phyloP scores from a whole-genome alignment of 2,113 vertebrate genomes.

The Agapornis roseicollis region DNA sequence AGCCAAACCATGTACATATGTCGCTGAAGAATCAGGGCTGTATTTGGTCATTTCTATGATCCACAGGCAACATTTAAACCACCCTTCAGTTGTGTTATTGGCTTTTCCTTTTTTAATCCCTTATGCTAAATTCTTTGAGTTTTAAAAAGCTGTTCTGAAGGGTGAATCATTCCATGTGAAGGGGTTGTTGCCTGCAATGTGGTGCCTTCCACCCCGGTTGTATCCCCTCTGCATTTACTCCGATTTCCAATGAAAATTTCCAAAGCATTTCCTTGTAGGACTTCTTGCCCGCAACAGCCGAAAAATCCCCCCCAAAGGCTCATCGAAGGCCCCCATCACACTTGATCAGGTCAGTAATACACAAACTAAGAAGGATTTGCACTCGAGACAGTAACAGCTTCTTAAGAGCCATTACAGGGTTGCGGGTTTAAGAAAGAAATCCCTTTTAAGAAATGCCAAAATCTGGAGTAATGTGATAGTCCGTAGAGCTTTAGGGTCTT shows the following conservation, averaged over 20 bases:
- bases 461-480: conserved; percentile 39
- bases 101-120: not conserved
- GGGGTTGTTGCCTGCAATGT: not conserved
- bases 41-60: rapidly evolving
- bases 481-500: not conserved
- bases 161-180: not conserved
- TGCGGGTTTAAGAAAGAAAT: conserved; percentile 60
- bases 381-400: conserved; percentile 65
- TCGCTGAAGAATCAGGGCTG: not conserved
- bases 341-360: conserved; percentile 59
- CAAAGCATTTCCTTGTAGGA: not conserved
- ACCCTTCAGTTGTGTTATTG: rapidly evolving
- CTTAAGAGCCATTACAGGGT: conserved; percentile 64
- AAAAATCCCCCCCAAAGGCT: not conserved
- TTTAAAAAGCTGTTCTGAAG: not conserved
- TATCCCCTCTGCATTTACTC: not conserved
- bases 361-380: conserved; percentile 69
- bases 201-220: rapidly evolving
- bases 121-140: not conserved
- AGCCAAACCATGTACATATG: rapidly evolving
- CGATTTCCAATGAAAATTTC: not conserved
- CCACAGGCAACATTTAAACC: not conserved
- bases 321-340: not conserved
- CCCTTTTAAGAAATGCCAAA: conserved; percentile 63
- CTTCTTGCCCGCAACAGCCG: not conserved